Percentiles rank a stretch among this genome's conserved stretches.
phyloP scores from a whole-genome alignment of 2,797 vertebrate species.

The Tragelaphus oryx region DNA sequence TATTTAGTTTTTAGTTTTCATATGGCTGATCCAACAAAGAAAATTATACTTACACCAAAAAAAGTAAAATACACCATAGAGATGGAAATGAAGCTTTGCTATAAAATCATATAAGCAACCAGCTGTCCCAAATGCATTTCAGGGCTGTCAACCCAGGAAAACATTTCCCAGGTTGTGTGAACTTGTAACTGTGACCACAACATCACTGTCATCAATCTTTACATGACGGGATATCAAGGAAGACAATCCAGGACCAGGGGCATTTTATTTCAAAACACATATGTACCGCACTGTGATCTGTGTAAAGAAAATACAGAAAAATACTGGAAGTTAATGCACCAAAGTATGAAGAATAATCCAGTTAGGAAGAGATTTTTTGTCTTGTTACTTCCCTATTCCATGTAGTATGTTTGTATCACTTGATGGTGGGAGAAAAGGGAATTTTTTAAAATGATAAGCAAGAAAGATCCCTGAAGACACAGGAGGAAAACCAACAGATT shows the following conservation, averaged over 20 bases:
- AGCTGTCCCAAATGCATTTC: not conserved
- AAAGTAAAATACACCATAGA: not conserved
- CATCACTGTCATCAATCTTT: not conserved
- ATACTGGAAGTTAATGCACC: not conserved
- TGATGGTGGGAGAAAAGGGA: not conserved
- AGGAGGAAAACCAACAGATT: not conserved
- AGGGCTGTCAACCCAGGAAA: not conserved
- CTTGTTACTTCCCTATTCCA: not conserved
- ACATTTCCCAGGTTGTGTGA: not conserved
- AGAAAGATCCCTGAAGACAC: not conserved
- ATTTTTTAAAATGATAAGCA: not conserved
- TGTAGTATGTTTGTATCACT: not conserved
- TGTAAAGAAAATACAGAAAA: not conserved
- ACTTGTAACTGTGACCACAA: not conserved
- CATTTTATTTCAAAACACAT: not conserved
- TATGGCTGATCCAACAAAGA: not conserved
- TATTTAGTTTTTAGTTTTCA: not conserved
- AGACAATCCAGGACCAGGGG: not conserved
- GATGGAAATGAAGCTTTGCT: not conserved
- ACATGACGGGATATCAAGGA: not conserved
- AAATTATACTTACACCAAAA: not conserved
- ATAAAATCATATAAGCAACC: not conserved
- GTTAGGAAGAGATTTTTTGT: not conserved
- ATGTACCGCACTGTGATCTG: not conserved
- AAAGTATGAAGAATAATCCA: not conserved